These are phyloP conservation scores for Coleophora deauratella DNA, from an alignment of 2,888 invertebrate species.

Conservation along the genomic window DNA sequence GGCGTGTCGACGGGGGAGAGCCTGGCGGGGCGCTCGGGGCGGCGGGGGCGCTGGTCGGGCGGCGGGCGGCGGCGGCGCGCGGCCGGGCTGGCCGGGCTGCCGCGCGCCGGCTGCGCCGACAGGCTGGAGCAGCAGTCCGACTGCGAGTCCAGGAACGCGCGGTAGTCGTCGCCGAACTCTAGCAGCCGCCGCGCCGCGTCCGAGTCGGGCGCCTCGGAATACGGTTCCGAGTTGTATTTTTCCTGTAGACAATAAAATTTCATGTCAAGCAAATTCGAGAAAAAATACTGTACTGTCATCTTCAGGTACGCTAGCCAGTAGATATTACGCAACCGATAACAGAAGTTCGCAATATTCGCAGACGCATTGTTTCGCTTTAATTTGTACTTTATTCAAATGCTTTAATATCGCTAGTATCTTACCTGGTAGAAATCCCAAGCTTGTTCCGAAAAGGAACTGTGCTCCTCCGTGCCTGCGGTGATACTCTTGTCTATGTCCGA, in stretches of 20 bases:
- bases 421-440: slow-evolving; percentile 98
- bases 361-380: not conserved
- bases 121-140: slow-evolving; percentile 89
- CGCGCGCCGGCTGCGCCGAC: slow-evolving; percentile 76
- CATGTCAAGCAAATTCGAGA: too few species aligned
- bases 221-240: slow-evolving; percentile 92
- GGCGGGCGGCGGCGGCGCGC: slow-evolving; percentile 50
- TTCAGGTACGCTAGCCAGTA: not conserved
- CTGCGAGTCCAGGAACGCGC: slow-evolving; percentile 91
- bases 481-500: slow-evolving; percentile 74
- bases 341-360: not conserved
- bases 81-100: slow-evolving; percentile 52
- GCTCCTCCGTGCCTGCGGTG: slow-evolving; percentile 80
- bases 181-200: slow-evolving; percentile 87
- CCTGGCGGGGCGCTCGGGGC: slow-evolving; percentile 53
- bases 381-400: not conserved
- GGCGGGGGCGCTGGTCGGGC: slow-evolving; percentile 46
- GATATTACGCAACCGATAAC: not conserved
- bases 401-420: slow-evolving; percentile 10
- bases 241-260: slow-evolving; percentile 74
- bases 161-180: slow-evolving; percentile 93
- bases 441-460: slow-evolving; percentile 90
- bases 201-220: slow-evolving; percentile 89
- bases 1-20: slow-evolving; percentile 56
- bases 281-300: too few species aligned